Base-by-base conservation (phyloP, 2,888 invertebrate genomes). In the Diachrysia chrysitis region DNA sequence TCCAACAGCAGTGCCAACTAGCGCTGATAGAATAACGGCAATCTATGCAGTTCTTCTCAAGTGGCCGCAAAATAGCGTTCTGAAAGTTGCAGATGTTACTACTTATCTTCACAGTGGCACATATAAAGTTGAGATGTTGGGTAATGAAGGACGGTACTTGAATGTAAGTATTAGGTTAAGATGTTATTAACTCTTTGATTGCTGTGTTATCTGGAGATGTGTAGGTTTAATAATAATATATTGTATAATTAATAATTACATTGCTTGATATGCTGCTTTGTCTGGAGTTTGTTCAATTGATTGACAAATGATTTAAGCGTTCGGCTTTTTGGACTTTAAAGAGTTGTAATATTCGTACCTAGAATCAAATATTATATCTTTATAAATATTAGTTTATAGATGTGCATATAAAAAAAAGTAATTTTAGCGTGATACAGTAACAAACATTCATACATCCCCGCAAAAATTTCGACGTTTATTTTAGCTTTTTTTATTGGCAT, bases 1-100 rank as follows among this genome's bases (percentile, higher is more conserved):
- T 1, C 90, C 93, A 0, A 89, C 85, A 0, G 81, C 83, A 0
- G 68, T 59, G 60, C 90, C 92, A 0, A 62, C 29, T 2, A 3
- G 69, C 25, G 9, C 73, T 48, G 85, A 91, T 66, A 78, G 59
- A 9, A 73, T 94, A 1, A 83, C 71, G 16, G 83, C 89, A 25
- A 93, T 98, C 16, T 98, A 97, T 88, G 98, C 97, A 0, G 96
- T 96, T 57, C 90, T 97, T 19, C 90, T 98, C 42, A 87, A 96
- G 2, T 98, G 98, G 97, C 98, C 98, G 0, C 85, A 89, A 25
- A 89, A 95, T 54, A 95, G 96, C 69, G 85, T 92, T 19, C 88
- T 97, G 12, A 79, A 55, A 19, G 29, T 92, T 1, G 73, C 73
- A 55, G 89, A 92, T 71, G 78, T 92, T 0, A 80, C 83, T 0